phyloP scores from a whole-genome alignment of 2,113 vertebrate species.

The Anser brachyrhynchus region DNA sequence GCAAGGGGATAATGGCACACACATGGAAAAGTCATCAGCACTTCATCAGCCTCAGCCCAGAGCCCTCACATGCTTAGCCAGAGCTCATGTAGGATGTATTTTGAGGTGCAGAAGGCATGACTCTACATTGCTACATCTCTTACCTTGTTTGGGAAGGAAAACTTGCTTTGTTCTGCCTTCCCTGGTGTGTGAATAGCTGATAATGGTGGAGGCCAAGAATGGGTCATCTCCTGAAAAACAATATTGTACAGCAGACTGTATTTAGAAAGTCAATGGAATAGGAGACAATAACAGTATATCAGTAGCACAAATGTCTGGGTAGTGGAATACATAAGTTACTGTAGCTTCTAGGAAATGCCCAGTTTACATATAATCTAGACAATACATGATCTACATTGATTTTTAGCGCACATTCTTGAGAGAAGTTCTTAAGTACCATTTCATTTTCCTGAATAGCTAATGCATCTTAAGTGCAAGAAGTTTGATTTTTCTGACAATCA shows the following conservation, averaged over 20 bases:
- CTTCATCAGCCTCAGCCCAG: accelerated
- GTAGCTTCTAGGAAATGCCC: background rate
- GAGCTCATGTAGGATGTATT: background rate
- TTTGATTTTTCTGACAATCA: conserved; percentile 19
- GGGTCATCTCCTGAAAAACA: conserved; percentile 89
- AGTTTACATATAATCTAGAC: conserved; percentile 24
- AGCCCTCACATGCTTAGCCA: background rate
- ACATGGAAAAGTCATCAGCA: background rate
- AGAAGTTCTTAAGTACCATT: background rate
- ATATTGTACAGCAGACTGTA: background rate
- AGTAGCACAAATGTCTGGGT: background rate
- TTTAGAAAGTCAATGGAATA: conserved; percentile 12
- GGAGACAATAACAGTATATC: background rate
- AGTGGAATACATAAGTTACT: background rate
- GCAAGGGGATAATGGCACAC: background rate
- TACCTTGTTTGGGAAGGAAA: conserved; percentile 90
- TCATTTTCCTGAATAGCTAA: conserved; percentile 10
- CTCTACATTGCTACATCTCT: background rate
- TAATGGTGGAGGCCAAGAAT: conserved; percentile 86
- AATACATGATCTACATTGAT: background rate
- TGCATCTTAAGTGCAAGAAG: conserved; percentile 1
- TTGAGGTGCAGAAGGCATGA: background rate
- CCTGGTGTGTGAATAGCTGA: conserved; percentile 86
- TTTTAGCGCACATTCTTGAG: conserved; percentile 17
- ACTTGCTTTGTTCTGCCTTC: conserved; percentile 83